Evolutionary conservation across 2,888 invertebrate genomes (phyloP).

Genomic region (Endotricha flammealis): DNA sequence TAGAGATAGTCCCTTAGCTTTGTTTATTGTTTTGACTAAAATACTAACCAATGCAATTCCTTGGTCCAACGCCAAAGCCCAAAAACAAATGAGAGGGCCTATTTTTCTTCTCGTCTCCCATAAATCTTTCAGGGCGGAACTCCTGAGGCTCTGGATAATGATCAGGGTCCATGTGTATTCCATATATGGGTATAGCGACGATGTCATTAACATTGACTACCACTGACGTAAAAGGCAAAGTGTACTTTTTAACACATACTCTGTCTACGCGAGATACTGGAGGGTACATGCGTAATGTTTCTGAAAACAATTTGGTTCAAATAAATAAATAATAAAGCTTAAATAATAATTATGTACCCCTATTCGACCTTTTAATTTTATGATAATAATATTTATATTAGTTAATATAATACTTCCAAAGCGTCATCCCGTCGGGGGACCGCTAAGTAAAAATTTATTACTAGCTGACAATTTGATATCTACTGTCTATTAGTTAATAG

Average conservation of each 20-base stretch:
- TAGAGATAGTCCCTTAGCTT: too few relatives aligned
- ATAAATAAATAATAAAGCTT: not conserved
- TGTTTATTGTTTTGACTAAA: too few relatives aligned
- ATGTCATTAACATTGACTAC: conserved; percentile 62
- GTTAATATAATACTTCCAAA: too few relatives aligned
- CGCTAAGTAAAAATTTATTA: too few relatives aligned
- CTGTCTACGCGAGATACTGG: conserved; percentile 74
- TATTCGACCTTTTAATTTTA: too few relatives aligned
- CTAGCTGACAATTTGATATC: too few relatives aligned
- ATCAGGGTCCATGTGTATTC: conserved; percentile 74
- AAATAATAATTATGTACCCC: not conserved
- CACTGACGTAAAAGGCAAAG: conserved; percentile 63
- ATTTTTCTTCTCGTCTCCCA: conserved; percentile 67
- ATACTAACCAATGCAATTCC: conserved; percentile 71
- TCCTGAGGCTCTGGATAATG: conserved; percentile 74
- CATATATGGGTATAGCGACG: conserved; percentile 64
- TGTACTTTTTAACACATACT: conserved; percentile 74
- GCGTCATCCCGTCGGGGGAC: too few relatives aligned
- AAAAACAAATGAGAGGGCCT: conserved; percentile 69
- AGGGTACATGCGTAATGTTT: conserved; percentile 79
- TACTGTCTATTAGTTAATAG: too few relatives aligned
- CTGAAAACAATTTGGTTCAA: conserved; percentile 41
- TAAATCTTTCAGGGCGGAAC: conserved; percentile 76
- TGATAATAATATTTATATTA: too few relatives aligned
- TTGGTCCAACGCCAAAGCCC: conserved; percentile 75